Conservation (phyloP, 1,140 invertebrate species). For the Calliopsis andreniformis region DNA sequence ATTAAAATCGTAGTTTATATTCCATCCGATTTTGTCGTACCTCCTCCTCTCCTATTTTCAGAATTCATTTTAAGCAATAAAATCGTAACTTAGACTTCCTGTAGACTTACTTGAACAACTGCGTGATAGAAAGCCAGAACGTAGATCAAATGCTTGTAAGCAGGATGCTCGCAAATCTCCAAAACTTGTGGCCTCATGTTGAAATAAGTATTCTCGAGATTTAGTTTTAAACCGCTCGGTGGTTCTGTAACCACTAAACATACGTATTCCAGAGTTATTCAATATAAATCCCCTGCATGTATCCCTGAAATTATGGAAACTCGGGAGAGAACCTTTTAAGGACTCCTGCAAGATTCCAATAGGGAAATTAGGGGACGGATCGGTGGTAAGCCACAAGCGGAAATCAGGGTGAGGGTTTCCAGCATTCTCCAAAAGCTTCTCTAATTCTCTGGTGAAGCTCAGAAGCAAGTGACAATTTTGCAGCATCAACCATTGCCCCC, state of each 20-base stretch:
- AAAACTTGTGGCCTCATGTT: constrained; percentile 89
- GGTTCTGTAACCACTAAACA: constrained; percentile 92
- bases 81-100: neutral
- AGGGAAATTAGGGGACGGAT: constrained; percentile 91
- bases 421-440: constrained; percentile 91
- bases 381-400: constrained; percentile 95
- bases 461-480: constrained; percentile 95
- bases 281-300: too few relatives aligned
- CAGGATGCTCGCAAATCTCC: constrained; percentile 87
- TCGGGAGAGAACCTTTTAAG: constrained; percentile 89
- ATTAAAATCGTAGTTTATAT: constrained; percentile 95
- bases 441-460: constrained; percentile 89
- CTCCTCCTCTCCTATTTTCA: constrained; percentile 89
- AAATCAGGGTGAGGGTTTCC: constrained; percentile 93
- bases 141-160: constrained; percentile 90
- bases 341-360: constrained; percentile 94
- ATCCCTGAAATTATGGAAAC: too few relatives aligned
- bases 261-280: too few relatives aligned
- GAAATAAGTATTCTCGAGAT: constrained; percentile 93
- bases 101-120: constrained; percentile 87
- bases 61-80: neutral
- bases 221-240: constrained; percentile 93
- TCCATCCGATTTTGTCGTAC: constrained; percentile 97
- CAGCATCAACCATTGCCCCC: constrained; percentile 94
- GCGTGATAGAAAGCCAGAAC: constrained; percentile 95